Base-by-base conservation (phyloP, 2,797 vertebrate genomes). In the Delichon dasypus region DNA sequence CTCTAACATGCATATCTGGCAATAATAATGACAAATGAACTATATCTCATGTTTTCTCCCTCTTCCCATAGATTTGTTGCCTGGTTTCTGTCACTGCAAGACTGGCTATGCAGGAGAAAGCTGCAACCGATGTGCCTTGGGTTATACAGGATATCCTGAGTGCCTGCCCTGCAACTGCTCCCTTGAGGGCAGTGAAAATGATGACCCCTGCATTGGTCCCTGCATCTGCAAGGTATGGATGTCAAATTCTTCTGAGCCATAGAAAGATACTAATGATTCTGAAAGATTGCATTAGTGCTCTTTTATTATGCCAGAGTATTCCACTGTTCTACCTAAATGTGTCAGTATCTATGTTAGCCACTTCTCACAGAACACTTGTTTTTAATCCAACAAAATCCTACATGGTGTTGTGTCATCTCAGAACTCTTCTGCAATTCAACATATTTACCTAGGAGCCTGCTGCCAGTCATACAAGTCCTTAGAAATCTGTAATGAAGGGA, bases 51-150 rank as follows among this genome's bases (percentile, higher is more conserved):
- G 7, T 67, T 67, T 90, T 44, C 21, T 89, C 11, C 21, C 6
- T 95, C n/a, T 93, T 87, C 25, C 40, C 7, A 2, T 86, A 99
- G 99, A 96, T 74, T 95, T 98, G 96, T 95, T 98, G 74, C 98
- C 98, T 79, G 99, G 99, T 91, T 99, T 98, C 80, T 99, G 99
- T 95, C 97, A 96, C 91, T 99, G 99, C 98, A 99, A 98, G 98
- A 96, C 97, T 95, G 99, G 99, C 85, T 99, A 98, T 74, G 96
- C 97, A 95, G 99, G 99, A 85, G 95, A 98, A 72, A 98, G 79
- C 94, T 99, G 99, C 95, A 97, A 98, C 96, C 98, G 85, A 29
- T 99, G 99, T 98, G 98, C 97, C 25, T 96, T 98, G 55, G 99
- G 99, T 82, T 99, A 98, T 92, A 98, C 40, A 36, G 99, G 98